Evolutionary conservation across 2,113 vertebrate species (phyloP).

Genomic region (Tympanuchus pallidicinctus): DNA sequence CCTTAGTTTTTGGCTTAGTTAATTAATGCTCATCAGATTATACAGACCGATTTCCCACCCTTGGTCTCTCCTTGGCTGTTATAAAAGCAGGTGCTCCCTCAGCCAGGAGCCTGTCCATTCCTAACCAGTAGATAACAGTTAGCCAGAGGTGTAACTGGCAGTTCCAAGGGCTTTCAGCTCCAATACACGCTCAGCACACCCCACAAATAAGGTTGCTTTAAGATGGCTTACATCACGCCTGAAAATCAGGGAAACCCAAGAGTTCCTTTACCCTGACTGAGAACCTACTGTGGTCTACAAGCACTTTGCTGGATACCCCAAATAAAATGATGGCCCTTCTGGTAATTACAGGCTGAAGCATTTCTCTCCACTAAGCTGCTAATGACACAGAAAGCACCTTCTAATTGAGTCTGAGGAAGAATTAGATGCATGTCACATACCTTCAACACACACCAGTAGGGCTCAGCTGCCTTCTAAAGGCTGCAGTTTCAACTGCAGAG

Average conservation of each 20-base stretch:
- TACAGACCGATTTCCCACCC: conserved; percentile 31
- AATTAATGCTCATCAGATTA: conserved; percentile 56
- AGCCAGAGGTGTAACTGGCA: neutral
- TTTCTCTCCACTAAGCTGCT: neutral
- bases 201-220: neutral
- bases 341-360: neutral
- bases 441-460: neutral
- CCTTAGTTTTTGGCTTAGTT: conserved; percentile 51
- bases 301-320: neutral
- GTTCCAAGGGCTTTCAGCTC: neutral
- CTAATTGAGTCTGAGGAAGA: neutral
- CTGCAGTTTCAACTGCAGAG: neutral
- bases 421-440: neutral
- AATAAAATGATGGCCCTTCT: neutral
- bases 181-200: neutral
- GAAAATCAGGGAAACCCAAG: neutral
- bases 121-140: neutral
- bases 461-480: neutral
- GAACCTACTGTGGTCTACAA: neutral
- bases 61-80: conserved; percentile 11
- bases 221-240: neutral
- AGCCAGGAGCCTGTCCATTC: neutral
- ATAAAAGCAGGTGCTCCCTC: conserved; percentile 39
- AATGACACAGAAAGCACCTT: neutral
- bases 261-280: neutral